These are phyloP conservation scores for Drosophila cardini DNA, from an alignment of 1,140 invertebrate species.

Conservation along the genomic window DNA sequence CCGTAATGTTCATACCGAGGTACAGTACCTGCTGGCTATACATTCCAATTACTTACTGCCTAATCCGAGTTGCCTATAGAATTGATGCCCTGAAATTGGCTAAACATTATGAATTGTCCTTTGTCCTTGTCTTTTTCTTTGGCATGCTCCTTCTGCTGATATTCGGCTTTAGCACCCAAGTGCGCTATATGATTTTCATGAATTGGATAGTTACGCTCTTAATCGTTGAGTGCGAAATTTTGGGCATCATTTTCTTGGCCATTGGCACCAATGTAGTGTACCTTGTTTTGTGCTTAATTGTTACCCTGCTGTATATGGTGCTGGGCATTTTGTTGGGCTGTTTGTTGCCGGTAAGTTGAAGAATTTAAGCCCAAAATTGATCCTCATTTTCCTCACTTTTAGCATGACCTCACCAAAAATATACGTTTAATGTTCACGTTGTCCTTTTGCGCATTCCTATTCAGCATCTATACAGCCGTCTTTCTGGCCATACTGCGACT, in stretches of 20 bases:
- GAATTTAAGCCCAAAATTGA: background rate
- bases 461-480: conserved; percentile 44
- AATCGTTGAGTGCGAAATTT: conserved; percentile 34
- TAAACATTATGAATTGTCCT: conserved; percentile 2
- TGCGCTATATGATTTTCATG: background rate
- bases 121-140: conserved; percentile 15
- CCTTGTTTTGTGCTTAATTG: background rate
- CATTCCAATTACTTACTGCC: background rate
- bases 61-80: background rate
- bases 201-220: conserved; percentile 14
- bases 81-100: background rate
- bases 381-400: background rate
- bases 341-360: conserved; percentile 43
- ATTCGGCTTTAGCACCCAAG: conserved; percentile 15
- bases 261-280: background rate
- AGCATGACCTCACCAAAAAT: conserved; percentile 53
- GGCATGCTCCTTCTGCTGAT: conserved; percentile 20
- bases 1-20: background rate
- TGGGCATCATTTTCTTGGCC: conserved; percentile 25
- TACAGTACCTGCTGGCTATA: background rate
- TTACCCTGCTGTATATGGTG: conserved; percentile 1
- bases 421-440: conserved; percentile 22
- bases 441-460: conserved; percentile 22
- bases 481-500: conserved; percentile 14
- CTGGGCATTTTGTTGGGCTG: conserved; percentile 11